phyloP scores from a whole-genome alignment of 64 coral and sea anemone species.

The Pocillopora verrucosa region DNA sequence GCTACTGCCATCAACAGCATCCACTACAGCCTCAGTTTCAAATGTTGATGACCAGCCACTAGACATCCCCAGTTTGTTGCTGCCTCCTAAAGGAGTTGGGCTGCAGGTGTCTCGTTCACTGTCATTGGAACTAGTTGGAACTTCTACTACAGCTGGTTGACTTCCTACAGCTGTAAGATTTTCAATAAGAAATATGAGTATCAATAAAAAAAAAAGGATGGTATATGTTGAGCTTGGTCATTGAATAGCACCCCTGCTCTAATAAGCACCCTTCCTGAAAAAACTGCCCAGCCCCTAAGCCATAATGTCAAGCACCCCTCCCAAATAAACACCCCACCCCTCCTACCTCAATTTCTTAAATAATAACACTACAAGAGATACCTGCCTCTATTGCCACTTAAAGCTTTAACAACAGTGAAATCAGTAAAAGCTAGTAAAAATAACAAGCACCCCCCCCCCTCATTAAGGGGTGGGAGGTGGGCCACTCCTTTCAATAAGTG shows the following conservation, averaged over 20 bases:
- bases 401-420: too few species aligned
- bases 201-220: not conserved
- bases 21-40: conserved; percentile 39
- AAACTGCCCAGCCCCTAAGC: too few species aligned
- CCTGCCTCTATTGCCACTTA: too few species aligned
- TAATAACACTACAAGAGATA: too few species aligned
- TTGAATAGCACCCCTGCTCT: not conserved
- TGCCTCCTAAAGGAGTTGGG: conserved; percentile 64
- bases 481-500: too few species aligned
- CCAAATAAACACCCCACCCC: too few species aligned
- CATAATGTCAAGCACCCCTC: too few species aligned
- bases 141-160: not conserved
- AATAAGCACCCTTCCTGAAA: too few species aligned
- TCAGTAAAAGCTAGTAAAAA: too few species aligned
- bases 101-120: conserved; percentile 29
- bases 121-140: not conserved
- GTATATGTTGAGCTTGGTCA: not conserved
- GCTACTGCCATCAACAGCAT: not conserved
- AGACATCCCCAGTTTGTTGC: conserved; percentile 84
- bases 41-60: conserved; percentile 92
- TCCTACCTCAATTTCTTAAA: too few species aligned
- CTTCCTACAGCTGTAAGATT: not conserved
- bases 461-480: too few species aligned
- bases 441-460: too few species aligned
- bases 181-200: not conserved